These are phyloP conservation scores for Puffinus mauretanicus DNA, from an alignment of 2,113 vertebrate genomes.

Conservation along the genomic window DNA sequence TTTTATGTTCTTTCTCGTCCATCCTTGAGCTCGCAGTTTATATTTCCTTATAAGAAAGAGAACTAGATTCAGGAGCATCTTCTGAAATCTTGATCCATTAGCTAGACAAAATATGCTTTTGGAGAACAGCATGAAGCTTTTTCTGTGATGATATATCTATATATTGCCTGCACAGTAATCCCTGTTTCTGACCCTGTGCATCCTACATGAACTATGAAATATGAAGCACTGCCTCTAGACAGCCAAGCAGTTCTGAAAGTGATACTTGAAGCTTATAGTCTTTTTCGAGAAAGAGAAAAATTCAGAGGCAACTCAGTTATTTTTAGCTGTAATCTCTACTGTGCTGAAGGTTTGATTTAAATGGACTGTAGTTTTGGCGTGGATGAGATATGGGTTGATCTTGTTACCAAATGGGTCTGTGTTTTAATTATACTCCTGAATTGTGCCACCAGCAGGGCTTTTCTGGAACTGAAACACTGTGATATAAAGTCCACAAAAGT, in stretches of 20 bases:
- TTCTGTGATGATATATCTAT: neutral
- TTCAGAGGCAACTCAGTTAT: neutral
- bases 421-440: neutral
- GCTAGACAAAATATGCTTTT: neutral
- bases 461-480: neutral
- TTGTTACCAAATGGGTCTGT: neutral
- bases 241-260: neutral
- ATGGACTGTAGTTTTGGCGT: neutral
- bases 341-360: neutral
- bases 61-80: neutral
- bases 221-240: neutral
- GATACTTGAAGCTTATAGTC: neutral
- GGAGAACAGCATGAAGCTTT: neutral
- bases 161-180: neutral
- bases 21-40: neutral
- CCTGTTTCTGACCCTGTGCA: neutral
- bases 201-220: neutral
- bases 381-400: neutral
- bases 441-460: neutral
- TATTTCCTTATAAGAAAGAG: neutral
- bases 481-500: neutral
- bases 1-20: neutral
- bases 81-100: neutral
- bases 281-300: neutral
- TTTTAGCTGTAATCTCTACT: neutral